Evolutionary conservation across 2,797 vertebrate species (phyloP).

Genomic region (Micropoecilia bifurca): DNA sequence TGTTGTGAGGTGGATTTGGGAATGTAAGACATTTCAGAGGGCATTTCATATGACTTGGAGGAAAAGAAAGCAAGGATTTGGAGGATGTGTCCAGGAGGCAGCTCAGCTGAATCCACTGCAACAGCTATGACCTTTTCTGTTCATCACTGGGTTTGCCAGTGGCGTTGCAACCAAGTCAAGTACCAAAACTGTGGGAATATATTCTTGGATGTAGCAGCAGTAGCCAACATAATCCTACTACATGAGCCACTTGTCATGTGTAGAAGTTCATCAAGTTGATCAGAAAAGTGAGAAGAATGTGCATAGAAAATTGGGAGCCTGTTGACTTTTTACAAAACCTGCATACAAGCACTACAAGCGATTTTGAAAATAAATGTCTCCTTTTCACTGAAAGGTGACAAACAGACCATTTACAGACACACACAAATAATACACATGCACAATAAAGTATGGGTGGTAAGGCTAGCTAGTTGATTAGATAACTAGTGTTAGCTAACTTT

Average conservation of each 20-base stretch:
- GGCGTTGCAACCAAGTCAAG: conserved; percentile 50
- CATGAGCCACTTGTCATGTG: conserved; percentile 36
- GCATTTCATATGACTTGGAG: conserved; percentile 42
- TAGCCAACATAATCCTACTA: conserved; percentile 10
- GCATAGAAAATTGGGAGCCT: neutral
- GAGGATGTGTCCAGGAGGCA: conserved; percentile 50
- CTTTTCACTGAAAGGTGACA: neutral
- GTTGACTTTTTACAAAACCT: neutral
- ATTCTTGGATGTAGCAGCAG: conserved; percentile 61
- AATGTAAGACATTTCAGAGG: conserved; percentile 46
- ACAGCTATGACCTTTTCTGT: conserved; percentile 71
- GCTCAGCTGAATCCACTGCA: conserved; percentile 61
- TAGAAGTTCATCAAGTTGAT: neutral
- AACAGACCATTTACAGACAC: neutral
- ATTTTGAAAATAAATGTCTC: no score
- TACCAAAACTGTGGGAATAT: conserved; percentile 56
- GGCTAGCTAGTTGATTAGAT: no score
- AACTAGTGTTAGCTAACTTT: no score
- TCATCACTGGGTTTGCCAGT: conserved; percentile 50
- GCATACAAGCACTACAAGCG: neutral
- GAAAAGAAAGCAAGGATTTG: conserved; percentile 13
- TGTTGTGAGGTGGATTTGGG: conserved; percentile 45
- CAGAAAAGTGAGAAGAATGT: neutral
- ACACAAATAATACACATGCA: no score
- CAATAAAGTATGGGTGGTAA: no score